Percentiles rank a stretch among this genome's conserved stretches.
phyloP scores from a whole-genome alignment of 2,888 invertebrate genomes.

The Ochropleura plecta region DNA sequence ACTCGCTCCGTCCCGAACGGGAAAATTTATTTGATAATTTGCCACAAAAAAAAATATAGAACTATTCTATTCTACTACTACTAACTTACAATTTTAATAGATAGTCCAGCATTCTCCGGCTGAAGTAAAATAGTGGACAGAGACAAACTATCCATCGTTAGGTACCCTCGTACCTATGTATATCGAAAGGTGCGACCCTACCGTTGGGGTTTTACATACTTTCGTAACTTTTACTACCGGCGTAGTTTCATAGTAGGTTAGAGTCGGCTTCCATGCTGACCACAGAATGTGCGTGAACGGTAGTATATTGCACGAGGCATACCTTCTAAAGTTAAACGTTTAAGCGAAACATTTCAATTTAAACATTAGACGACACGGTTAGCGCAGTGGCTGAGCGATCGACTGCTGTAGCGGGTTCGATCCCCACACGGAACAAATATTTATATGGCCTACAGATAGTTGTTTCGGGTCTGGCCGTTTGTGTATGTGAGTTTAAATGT shows the following conservation, averaged over 20 bases:
- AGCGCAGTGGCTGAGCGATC: too few species aligned
- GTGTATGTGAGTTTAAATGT: too few species aligned
- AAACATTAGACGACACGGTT: too few species aligned
- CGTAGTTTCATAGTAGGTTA: slow-evolving; percentile 3
- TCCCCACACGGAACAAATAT: too few species aligned
- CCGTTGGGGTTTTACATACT: slow-evolving; percentile 24
- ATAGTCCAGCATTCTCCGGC: neutral
- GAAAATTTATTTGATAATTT: too few species aligned
- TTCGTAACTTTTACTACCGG: slow-evolving; percentile 35
- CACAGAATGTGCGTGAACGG: neutral
- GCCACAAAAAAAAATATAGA: too few species aligned
- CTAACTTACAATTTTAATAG: too few species aligned
- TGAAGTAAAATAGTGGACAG: neutral
- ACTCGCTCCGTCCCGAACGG: too few species aligned
- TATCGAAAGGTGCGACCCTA: slow-evolving; percentile 21
- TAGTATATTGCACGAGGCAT: neutral
- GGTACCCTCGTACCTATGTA: neutral
- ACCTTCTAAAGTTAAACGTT: neutral
- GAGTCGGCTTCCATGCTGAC: neutral
- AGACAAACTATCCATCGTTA: neutral
- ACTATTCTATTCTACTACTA: too few species aligned
- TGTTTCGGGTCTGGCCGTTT: too few species aligned
- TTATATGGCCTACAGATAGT: too few species aligned
- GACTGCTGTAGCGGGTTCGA: too few species aligned
- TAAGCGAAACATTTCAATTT: neutral